Base-by-base conservation (phyloP, 2,888 invertebrate genomes). In the Folsomia manolachei region DNA sequence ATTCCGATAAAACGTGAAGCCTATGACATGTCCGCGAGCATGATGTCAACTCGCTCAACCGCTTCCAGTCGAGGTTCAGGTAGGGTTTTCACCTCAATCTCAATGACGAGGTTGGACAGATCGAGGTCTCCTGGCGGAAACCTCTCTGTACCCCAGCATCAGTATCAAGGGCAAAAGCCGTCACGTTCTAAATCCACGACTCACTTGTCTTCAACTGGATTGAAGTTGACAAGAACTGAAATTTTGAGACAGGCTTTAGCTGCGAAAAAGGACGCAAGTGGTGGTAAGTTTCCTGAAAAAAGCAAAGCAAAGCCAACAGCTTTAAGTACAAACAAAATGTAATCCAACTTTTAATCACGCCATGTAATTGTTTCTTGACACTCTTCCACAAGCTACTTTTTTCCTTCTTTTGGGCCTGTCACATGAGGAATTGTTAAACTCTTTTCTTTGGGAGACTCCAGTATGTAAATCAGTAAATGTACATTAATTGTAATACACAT, bases 101-200 rank as follows among this genome's bases (percentile, higher is more conserved):
- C 80, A 62, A 78, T 80, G 80, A 80, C 80, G n/a, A 72, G 80
- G 9, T 76, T 80, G 77, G 80, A 80, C 72, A 78, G 77, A 69
- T 75, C 75, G 62, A 70, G 77, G 62, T 75, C 78, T 66, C 73
- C 78, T 25, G 77, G 75, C 64, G 73, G 71, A 63, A 74, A 52
- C 61, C 61, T 77, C n/a, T 73, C 73, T 21, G 71, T 75, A 69
- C 60, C 69, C 63, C 75, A 74, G 63, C 76, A 77, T 64, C 77
- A 77, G 52, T 21, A 66, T 39, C 52, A 52, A 51, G 52, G 21
- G 65, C 75, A 75, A 71, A 74, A 72, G 69, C 74, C 75, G n/a
- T 75, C 75, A 63, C 72, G 77, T 52, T 78, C 79, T 69, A 80
- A 80, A 73, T 79, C 79, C 71, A 80, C 78, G 26, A 80, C 76